Evolutionary conservation across 2,113 vertebrate genomes (phyloP), one percentile per base, ranked within the genome.

Genomic region (Nansenia antarctica): DNA sequence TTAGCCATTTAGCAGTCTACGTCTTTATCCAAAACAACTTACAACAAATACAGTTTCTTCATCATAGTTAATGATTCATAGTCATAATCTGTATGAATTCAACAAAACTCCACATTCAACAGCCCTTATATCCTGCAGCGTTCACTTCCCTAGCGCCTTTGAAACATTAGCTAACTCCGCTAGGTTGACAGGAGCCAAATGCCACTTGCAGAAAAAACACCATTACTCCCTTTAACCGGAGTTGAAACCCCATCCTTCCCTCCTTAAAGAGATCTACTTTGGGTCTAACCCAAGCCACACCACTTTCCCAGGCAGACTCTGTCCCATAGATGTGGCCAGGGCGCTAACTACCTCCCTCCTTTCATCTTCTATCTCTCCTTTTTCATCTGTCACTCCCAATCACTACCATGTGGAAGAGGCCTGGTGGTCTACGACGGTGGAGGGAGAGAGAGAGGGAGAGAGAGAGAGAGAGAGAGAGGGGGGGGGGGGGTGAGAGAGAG

Each of bases 331-430:
- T 42, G 65, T 67, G 65, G 34, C 47, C 5, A 3, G 31, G 39
- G 29, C 32, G 24, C 22, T 37, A 57, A 67, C 24, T 9, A 67
- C 29, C 24, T 14, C 27, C n/a, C 24, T 30, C 12, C 29, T 22
- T 53, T 52, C 60, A 34, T 63, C 32, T 39, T 30, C 27, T 27
- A 42, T 69, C 57, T 45, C 37, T 62, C 42, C 57, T n/a, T 62
- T 42, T 18, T 61, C 62, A 53, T 55, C 24, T 5, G 32, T 58
- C 14, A 8, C 29, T 42, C 53, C 12, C 2, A 9, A 70, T 37
- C 18, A 26, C 24, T 39, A 37, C 58, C 68, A 63, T 39, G 68
- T 70, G 68, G 59, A 6, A 26, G 27, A n/a, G 30, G 30, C 47
- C 55, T 42, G 9, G 22, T 54, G 32, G 24, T 4, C 32, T 9